A percentile compares a stretch with the other conserved stretches of the same genome.
phyloP scores from a whole-genome alignment of 2,797 vertebrate genomes.

The Euphonia xanthogaster region DNA sequence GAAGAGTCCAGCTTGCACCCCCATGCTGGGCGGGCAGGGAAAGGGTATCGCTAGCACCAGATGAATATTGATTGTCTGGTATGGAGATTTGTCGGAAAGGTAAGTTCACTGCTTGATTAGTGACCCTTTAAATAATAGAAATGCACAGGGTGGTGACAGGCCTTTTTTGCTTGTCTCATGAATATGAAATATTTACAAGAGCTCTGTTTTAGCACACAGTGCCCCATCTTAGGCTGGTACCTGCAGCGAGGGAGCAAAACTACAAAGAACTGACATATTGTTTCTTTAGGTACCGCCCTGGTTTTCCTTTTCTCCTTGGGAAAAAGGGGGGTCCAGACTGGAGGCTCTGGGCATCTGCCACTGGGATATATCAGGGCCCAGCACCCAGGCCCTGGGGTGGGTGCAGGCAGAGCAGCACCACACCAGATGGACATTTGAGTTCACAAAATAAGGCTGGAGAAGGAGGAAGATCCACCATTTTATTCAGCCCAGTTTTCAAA shows the following conservation, averaged over 20 bases:
- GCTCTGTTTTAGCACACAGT: background rate
- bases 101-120: conserved; percentile 46
- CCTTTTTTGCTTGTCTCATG: conserved; percentile 7
- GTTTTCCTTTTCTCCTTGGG: background rate
- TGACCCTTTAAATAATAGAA: conserved; percentile 46
- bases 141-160: background rate
- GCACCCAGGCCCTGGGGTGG: fast-evolving
- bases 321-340: background rate
- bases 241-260: fast-evolving
- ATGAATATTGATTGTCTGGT: conserved; percentile 28
- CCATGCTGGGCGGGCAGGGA: background rate
- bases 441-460: background rate
- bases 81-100: conserved; percentile 43
- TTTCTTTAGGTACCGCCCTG: background rate
- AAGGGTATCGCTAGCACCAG: background rate
- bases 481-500: background rate
- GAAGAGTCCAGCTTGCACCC: background rate
- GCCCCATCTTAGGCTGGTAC: background rate
- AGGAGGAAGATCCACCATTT: background rate
- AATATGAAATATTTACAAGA: conserved; percentile 2
- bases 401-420: background rate
- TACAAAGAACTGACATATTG: background rate
- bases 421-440: background rate
- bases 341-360: background rate
- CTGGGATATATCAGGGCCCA: background rate